Percentiles rank a stretch among this genome's conserved stretches.
Conservation (phyloP, 2,888 invertebrate species). For the Mechanitis mazaeus region DNA sequence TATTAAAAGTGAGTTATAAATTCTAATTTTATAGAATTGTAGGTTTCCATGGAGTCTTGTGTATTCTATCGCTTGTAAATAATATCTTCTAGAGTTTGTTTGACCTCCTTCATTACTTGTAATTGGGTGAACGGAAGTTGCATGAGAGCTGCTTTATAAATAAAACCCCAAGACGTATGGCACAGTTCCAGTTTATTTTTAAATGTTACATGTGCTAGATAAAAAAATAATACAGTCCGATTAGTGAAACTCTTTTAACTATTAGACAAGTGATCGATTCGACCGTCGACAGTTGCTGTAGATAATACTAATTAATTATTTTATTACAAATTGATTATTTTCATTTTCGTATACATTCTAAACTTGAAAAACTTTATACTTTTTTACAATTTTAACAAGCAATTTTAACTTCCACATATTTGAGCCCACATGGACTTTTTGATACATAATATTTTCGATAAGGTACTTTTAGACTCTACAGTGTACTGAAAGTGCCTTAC, state of each 20-base stretch:
- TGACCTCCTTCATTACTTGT: no score
- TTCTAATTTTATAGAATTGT: no score
- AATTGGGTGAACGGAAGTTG: no score
- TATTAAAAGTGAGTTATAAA: no score
- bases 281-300: slow-evolving; percentile 27
- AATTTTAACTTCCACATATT: slow-evolving; percentile 51
- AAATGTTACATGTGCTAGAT: slow-evolving; percentile 73
- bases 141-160: slow-evolving; percentile 13
- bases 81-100: no score
- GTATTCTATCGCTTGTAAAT: no score
- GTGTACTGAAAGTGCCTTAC: slow-evolving; percentile 57
- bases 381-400: slow-evolving; percentile 65
- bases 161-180: slow-evolving; percentile 57
- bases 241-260: slow-evolving; percentile 64
- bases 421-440: slow-evolving; percentile 46
- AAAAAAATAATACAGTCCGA: slow-evolving; percentile 76
- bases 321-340: slow-evolving; percentile 42
- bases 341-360: slow-evolving; percentile 50
- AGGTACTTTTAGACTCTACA: slow-evolving; percentile 55
- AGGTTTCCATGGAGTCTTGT: no score
- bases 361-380: slow-evolving; percentile 58
- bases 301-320: slow-evolving; percentile 41
- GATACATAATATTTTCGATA: slow-evolving; percentile 38
- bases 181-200: slow-evolving; percentile 75
- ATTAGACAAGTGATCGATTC: slow-evolving; percentile 32